Base-by-base conservation (phyloP, 2,113 vertebrate species). In the Vombatus ursinus region DNA sequence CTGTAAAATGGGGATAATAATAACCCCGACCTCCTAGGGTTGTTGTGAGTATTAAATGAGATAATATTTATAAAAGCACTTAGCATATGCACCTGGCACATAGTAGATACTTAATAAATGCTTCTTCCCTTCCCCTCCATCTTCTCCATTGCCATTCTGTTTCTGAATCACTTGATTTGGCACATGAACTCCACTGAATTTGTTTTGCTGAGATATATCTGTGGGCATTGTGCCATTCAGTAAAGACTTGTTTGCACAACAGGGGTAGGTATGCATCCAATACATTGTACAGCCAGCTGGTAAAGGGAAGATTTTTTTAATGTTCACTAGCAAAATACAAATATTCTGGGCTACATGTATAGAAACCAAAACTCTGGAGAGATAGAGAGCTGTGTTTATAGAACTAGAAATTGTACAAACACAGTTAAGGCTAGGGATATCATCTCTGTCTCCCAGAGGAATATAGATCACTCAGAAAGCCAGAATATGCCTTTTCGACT, bases 161-260 rank as follows among this genome's bases (percentile, higher is more conserved):
- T 50, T 44, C 92, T 96, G n/a, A 96, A 25, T 93, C 92, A 49
- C 6, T 28, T 96, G 89, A 50, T 54, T 95, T 89, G 12, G 94
- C 93, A 97, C 97, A 4, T 95, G 52, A 93, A 0, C 37, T 97
- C 37, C 89, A 90, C 0, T 44, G 57, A 51, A 90, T 97, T 95
- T 26, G 68, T 3, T 96, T 84, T 95, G 12, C 95, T 95, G 96
- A 96, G 96, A 68, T 93, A 93, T 92, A 95, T 96, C 51, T 3
- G 28, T 89, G 22, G 54, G 44, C 5, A 0, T 49, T 68, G 31
- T 96, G 47, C 47, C 94, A 12, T 91, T 97, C 94, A 94, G 8
- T 95, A 48, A 98, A 96, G 50, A 90, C 31, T 96, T 84, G 68
- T 97, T 97, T 96, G 89, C 57, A 93, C 61, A 96, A 90, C 96